Conservation (phyloP, 1,140 invertebrate genomes). For the Euglossa dilemma region DNA sequence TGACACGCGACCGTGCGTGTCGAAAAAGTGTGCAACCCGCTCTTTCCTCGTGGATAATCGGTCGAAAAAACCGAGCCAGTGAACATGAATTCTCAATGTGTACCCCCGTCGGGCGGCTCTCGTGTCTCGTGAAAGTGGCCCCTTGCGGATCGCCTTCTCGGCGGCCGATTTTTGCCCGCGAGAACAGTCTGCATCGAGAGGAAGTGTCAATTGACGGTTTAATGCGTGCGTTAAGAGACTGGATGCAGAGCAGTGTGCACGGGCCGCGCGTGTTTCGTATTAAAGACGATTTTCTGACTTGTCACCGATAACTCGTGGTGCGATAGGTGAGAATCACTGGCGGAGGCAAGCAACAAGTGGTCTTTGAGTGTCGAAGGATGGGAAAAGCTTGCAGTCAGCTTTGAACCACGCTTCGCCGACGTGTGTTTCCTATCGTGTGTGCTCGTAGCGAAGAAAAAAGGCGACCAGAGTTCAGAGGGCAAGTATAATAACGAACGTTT, state of each 20-base stretch:
- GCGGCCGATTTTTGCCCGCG: slow-evolving; percentile 28
- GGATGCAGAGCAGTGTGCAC: too few relatives aligned
- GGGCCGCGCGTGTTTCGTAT: too few relatives aligned
- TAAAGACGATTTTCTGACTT: slow-evolving; percentile 11
- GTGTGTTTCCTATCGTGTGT: not conserved
- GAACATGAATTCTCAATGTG: slow-evolving; percentile 1
- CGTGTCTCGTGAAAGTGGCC: slow-evolving; percentile 46
- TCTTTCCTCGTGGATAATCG: not conserved
- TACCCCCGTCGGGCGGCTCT: slow-evolving; percentile 23
- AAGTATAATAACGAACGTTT: slow-evolving; percentile 29
- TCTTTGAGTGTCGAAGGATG: slow-evolving; percentile 37
- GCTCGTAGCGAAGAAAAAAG: not conserved
- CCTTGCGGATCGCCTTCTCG: slow-evolving; percentile 15
- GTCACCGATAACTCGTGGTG: not conserved
- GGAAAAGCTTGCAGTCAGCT: slow-evolving; percentile 28
- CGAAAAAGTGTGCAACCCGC: not conserved
- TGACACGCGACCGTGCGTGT: slow-evolving; percentile 50
- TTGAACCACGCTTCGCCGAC: slow-evolving; percentile 14
- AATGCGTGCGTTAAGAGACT: slow-evolving; percentile 12
- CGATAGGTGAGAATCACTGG: slow-evolving; percentile 35
- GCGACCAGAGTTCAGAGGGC: slow-evolving; percentile 9
- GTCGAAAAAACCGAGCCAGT: not conserved
- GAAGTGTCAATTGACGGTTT: slow-evolving; percentile 42
- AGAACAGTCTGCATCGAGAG: slow-evolving; percentile 25
- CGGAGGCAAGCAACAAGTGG: slow-evolving; percentile 56